Evolutionary conservation across 2,797 vertebrate genomes (phyloP).

Genomic region (Podarcis siculus): DNA sequence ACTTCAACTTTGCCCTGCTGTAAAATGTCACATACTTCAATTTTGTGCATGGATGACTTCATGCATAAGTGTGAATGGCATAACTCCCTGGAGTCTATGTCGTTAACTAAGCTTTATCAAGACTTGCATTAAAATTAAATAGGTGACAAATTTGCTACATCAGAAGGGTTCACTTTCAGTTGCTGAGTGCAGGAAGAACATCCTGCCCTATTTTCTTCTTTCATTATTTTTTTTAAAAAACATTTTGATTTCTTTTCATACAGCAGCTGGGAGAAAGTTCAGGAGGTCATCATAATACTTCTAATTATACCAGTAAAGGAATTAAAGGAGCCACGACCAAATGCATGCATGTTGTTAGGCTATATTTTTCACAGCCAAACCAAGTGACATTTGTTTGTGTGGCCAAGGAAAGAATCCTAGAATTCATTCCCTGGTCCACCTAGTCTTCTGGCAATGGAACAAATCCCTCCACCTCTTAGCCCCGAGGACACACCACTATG

Average conservation of each 20-base stretch:
- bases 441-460: too few relatives aligned
- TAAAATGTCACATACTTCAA: conserved; percentile 9
- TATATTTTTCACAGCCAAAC: neutral
- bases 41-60: neutral
- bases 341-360: neutral
- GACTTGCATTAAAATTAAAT: conserved; percentile 7
- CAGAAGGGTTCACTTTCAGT: neutral
- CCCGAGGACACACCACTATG: too few relatives aligned
- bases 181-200: conserved; percentile 27
- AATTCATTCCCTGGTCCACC: neutral
- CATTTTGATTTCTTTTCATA: neutral
- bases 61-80: neutral
- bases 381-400: neutral
- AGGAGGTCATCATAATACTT: conserved; percentile 17
- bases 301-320: neutral
- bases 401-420: neutral
- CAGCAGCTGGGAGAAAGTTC: neutral
- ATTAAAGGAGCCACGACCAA: conserved; percentile 18
- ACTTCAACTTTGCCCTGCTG: neutral
- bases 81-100: neutral
- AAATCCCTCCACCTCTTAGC: too few relatives aligned
- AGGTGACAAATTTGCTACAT: neutral
- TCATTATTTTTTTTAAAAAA: conserved; percentile 11
- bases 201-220: conserved; percentile 18
- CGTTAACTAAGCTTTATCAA: conserved; percentile 8